A percentile compares a stretch with the other conserved stretches of the same genome.
phyloP scores from a whole-genome alignment of 2,888 invertebrate species.

The Orchestes rusci region DNA sequence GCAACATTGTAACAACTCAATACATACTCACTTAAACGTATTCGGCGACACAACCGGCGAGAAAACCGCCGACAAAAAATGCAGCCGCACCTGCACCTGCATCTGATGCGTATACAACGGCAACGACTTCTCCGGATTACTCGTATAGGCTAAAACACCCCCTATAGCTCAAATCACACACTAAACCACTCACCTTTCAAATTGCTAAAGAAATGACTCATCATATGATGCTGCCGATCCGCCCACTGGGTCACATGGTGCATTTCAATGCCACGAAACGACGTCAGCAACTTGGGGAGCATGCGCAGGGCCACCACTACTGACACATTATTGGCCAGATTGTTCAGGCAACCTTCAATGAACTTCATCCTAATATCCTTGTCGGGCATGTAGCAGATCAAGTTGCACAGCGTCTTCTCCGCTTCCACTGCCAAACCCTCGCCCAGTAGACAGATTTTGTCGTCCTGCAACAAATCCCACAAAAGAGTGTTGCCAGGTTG shows the following conservation, averaged over 20 bases:
- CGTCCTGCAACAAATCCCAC: constrained; percentile 91
- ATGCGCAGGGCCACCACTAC: constrained; percentile 84
- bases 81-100: constrained; percentile 84
- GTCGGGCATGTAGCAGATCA: constrained; percentile 86
- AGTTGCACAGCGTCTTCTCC: constrained; percentile 83
- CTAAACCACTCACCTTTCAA: constrained; percentile 56
- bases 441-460: constrained; percentile 77
- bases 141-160: constrained; percentile 53
- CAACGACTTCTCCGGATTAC: constrained; percentile 38
- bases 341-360: constrained; percentile 63
- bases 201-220: constrained; percentile 86
- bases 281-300: constrained; percentile 83
- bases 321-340: constrained; percentile 44
- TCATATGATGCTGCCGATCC: constrained; percentile 86
- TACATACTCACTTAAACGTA: constrained; percentile 59
- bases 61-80: constrained; percentile 88
- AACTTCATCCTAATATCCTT: constrained; percentile 87
- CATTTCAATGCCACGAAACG: constrained; percentile 78
- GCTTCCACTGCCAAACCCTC: constrained; percentile 90
- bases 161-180: too few relatives aligned
- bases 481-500: constrained; percentile 86
- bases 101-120: constrained; percentile 68
- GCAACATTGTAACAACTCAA: background rate
- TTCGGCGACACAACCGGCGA: constrained; percentile 86
- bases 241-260: constrained; percentile 90